These are phyloP conservation scores for Ellobius talpinus DNA, from an alignment of 2,113 vertebrate species.

Conservation along the genomic window DNA sequence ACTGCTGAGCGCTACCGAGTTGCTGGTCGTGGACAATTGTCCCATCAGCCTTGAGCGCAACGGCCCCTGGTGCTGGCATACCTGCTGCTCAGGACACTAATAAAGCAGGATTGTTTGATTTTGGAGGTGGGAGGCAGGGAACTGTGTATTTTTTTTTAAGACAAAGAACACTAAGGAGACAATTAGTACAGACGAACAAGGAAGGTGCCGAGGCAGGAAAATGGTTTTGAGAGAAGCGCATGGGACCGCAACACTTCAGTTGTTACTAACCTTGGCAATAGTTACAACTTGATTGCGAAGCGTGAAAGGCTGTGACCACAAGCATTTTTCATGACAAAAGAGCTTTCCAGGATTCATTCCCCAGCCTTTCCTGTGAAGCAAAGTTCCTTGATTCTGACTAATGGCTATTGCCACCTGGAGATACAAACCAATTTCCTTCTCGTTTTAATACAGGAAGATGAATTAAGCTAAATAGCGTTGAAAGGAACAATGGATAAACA, in stretches of 20 bases:
- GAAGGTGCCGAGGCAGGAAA: background rate
- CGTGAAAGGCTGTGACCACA: conserved; percentile 31
- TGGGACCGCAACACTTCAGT: background rate
- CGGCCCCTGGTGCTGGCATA: background rate
- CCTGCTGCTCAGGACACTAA: background rate
- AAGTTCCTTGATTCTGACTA: conserved; percentile 35
- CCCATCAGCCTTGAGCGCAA: fast-evolving
- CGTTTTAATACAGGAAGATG: conserved; percentile 6
- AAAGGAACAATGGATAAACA: background rate
- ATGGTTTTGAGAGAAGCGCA: background rate
- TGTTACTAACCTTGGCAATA: conserved; percentile 45
- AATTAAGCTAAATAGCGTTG: conserved; percentile 15
- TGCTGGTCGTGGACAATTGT: background rate
- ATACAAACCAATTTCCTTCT: conserved; percentile 47
- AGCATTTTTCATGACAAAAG: conserved; percentile 55
- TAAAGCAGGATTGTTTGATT: background rate
- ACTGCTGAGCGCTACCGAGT: background rate
- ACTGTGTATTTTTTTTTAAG: background rate
- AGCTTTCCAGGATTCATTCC: conserved; percentile 46
- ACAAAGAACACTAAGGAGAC: conserved; percentile 25
- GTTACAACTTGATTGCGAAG: conserved; percentile 62
- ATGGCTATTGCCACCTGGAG: background rate
- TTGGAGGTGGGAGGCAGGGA: too few species aligned
- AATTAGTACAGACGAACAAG: conserved; percentile 30
- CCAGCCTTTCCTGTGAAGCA: conserved; percentile 27